Conservation (phyloP, 2,888 invertebrate genomes). For the Epinotia ramella region DNA sequence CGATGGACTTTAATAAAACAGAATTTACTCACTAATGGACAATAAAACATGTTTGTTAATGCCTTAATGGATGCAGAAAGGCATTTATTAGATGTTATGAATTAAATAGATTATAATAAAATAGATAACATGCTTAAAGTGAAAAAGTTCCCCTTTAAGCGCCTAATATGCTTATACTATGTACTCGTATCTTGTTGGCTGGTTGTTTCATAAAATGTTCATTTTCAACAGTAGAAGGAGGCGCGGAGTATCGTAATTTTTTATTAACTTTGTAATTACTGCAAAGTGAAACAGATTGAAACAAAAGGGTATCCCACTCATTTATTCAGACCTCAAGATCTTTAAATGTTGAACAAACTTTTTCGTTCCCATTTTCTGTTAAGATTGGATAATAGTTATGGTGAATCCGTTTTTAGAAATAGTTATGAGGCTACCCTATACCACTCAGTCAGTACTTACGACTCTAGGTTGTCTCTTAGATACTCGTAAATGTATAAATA, state of each 20-base stretch:
- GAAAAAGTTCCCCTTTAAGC: background rate
- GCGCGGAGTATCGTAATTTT: conserved; percentile 53
- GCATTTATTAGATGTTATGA: too few species aligned
- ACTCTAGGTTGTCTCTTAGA: background rate
- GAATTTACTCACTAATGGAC: too few species aligned
- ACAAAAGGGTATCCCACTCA: conserved; percentile 65
- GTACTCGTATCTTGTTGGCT: background rate
- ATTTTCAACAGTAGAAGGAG: conserved; percentile 38
- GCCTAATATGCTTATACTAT: background rate
- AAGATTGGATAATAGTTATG: conserved; percentile 59
- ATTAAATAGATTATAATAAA: background rate
- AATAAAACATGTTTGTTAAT: too few species aligned
- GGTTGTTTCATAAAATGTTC: conserved; percentile 29
- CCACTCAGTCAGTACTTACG: background rate
- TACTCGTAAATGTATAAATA: background rate
- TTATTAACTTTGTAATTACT: conserved; percentile 63
- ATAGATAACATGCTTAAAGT: background rate
- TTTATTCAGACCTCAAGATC: conserved; percentile 66
- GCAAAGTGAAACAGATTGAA: conserved; percentile 59
- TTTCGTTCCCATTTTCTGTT: conserved; percentile 60
- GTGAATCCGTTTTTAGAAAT: conserved; percentile 49
- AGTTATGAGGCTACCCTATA: background rate
- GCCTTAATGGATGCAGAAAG: too few species aligned
- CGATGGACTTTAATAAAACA: too few species aligned
- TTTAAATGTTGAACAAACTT: conserved; percentile 59